Base-by-base conservation (phyloP, 2,113 vertebrate species). In the Madoqua kirkii region DNA sequence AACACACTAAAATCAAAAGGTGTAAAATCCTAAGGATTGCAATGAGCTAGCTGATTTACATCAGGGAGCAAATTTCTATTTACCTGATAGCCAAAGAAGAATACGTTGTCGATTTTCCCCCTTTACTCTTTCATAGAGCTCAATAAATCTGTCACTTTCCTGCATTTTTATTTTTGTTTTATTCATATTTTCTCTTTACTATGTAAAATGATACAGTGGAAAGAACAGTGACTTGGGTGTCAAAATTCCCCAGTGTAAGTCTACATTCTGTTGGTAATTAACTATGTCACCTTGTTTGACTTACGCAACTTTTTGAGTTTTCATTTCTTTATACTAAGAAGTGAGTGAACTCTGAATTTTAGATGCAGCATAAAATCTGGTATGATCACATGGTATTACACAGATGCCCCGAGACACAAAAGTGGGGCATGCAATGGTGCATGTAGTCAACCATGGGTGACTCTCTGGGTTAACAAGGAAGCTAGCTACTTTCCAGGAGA, bases 141-240 rank as follows among this genome's bases (percentile, higher is more conserved):
- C 14, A 33, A 83, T 90, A 79, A 91, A 95, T 57, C 91, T 96
- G 78, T 67, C 74, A 74, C 16, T n/a, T 96, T 85, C 17, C 13
- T 86, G 71, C 17, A 85, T 81, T 97, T 96, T 96, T 55, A 94
- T 89, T 94, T 93, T 96, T 87, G 45, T 96, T 96, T 87, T 84
- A 40, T 95, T 91, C 25, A 62, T 50, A 91, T 97, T 83, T 40
- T n/a, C 23, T 15, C 85, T 93, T 74, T 81, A 85, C 45, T 57
- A 19, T 91, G 82, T 40, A 93, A 91, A 95, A 90, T 45, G 17
- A 50, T 62, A 93, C n/a, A 76, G 43, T 54, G 11, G 33, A 78
- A 84, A 86, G 93, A 94, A 76, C 29, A 83, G 3, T 95, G 93
- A 64, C 33, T 40, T 36, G 36, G 40, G 76, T 55, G 3, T 85